phyloP scores from a whole-genome alignment of 1,140 invertebrate species.

The Pseudomyrmex sp. region DNA sequence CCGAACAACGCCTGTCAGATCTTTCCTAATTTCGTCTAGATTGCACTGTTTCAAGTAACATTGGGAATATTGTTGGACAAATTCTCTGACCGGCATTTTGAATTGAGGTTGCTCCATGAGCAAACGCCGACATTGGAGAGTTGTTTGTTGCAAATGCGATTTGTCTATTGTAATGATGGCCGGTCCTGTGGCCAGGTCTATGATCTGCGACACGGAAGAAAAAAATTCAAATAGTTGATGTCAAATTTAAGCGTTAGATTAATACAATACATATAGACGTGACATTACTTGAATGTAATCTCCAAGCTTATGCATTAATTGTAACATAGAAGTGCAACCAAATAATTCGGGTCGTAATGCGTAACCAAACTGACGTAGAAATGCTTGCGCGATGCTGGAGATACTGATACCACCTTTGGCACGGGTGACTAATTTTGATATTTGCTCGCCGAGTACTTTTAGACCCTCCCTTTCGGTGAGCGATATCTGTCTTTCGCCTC shows the following conservation, averaged over 20 bases:
- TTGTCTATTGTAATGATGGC: conserved; percentile 82
- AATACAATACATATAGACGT: not conserved
- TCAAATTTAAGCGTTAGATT: conserved; percentile 1
- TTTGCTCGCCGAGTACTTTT: conserved; percentile 86
- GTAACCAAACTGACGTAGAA: conserved; percentile 87
- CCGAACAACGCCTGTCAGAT: conserved; percentile 84
- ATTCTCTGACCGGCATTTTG: conserved; percentile 84
- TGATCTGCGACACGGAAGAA: conserved; percentile 66
- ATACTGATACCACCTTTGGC: conserved; percentile 81
- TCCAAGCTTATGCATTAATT: conserved; percentile 86
- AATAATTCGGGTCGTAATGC: conserved; percentile 86
- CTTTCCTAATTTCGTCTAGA: conserved; percentile 84
- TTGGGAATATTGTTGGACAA: conserved; percentile 83
- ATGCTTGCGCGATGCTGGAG: conserved; percentile 84
- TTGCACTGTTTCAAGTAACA: conserved; percentile 84
- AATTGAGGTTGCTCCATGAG: conserved; percentile 86
- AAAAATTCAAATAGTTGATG: conserved; percentile 17
- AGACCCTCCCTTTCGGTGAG: conserved; percentile 86
- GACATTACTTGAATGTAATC: conserved; percentile 84
- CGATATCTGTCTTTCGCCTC: conserved; percentile 86
- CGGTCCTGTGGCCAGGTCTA: conserved; percentile 77
- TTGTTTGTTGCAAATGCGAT: conserved; percentile 82
- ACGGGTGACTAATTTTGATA: conserved; percentile 85
- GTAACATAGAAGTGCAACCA: conserved; percentile 84
- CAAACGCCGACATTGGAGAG: conserved; percentile 85